These are phyloP conservation scores for Prionailurus bengalensis DNA, from an alignment of 2,113 vertebrate genomes.

Conservation along the genomic window DNA sequence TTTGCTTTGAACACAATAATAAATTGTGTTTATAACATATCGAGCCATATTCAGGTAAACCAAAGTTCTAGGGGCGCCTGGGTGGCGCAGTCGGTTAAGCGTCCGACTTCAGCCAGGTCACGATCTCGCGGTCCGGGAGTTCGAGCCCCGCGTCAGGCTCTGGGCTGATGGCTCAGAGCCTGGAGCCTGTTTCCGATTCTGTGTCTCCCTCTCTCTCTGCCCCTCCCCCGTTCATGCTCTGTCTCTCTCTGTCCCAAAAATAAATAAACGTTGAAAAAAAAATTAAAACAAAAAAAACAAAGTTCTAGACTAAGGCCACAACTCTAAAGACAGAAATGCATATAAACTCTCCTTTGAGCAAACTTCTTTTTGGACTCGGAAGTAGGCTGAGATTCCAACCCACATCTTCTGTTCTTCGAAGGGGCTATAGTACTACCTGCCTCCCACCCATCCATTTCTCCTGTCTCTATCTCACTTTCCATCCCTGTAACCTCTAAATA, in stretches of 20 bases:
- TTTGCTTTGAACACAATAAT: conserved; percentile 32
- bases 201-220: too few relatives aligned
- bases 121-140: too few relatives aligned
- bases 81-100: too few relatives aligned
- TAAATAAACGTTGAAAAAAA: too few relatives aligned
- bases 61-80: neutral
- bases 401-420: neutral
- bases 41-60: neutral
- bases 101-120: too few relatives aligned
- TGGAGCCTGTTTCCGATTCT: too few relatives aligned
- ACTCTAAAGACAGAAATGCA: neutral
- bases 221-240: too few relatives aligned
- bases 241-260: too few relatives aligned
- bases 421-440: neutral
- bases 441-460: neutral
- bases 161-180: too few relatives aligned
- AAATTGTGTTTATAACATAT: neutral
- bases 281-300: neutral
- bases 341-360: neutral
- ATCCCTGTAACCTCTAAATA: neutral
- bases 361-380: neutral
- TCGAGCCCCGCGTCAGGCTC: too few relatives aligned
- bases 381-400: neutral
- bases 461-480: neutral
- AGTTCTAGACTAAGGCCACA: neutral